Evolutionary conservation across 2,113 vertebrate species (phyloP), one percentile per base, ranked within the genome.

Genomic region (Anolis sagrei): DNA sequence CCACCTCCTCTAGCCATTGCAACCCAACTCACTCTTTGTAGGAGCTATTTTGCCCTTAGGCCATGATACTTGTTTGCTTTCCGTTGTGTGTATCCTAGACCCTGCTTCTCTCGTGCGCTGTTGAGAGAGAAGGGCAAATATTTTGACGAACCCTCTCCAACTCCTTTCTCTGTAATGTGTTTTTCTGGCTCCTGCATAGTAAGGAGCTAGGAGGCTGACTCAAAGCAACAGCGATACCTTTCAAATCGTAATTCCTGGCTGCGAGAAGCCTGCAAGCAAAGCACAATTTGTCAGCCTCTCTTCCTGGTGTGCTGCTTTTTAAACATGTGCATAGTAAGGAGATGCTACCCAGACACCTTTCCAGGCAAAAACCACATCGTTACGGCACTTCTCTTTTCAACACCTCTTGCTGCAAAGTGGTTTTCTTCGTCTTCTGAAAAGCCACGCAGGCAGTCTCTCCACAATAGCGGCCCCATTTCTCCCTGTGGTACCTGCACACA

Each of bases 361-460:
- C 16, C 69, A 62, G 8, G 48, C 4, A 49, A 69, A 80, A 54
- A 48, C 0, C 79, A 16, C 1, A 58, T 80, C 66, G 34, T 48
- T 16, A 76, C 68, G 79, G 82, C 49, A 6, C 61, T 0, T 5
- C 13, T 32, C n/a, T 3, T 36, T 44, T 88, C 82, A 13, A 66
- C 88, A 34, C 90, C 29, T 77, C 79, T 27, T n/a, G 1, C 88
- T 61, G 78, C 88, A 82, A 51, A 86, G 85, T 74, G 92, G 89
- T 88, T 93, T 85, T 90, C 77, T 89, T 88, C 95, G 89, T 87
- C 91, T 84, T 27, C 90, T 10, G 89, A 74, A 89, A 95, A 90
- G 89, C 94, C 77, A 14, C 0, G 86, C 13, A 90, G 93, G 84
- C 62, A 78, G 86, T 88, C 90, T 88, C 91, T 93, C 94, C 93